Evolutionary conservation across 2,888 invertebrate genomes (phyloP).

Genomic region (Crematogaster levior): DNA sequence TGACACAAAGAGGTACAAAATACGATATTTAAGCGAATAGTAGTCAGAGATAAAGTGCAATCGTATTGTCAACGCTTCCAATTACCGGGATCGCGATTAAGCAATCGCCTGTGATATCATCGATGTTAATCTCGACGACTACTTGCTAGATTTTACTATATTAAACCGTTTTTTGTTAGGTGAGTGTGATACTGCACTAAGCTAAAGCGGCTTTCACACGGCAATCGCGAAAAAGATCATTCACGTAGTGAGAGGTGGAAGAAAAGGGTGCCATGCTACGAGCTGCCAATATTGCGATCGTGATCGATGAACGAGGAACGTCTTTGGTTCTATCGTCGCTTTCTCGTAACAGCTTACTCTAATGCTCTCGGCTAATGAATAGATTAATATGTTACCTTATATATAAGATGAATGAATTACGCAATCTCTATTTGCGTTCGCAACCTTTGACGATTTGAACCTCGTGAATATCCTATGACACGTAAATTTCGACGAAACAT

Average conservation of each 20-base stretch:
- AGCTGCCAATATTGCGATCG: conserved; percentile 31
- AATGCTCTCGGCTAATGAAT: conserved; percentile 20
- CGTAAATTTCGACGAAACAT: background rate
- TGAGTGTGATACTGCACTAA: background rate
- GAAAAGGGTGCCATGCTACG: conserved; percentile 2
- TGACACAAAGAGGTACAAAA: background rate
- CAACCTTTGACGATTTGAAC: background rate
- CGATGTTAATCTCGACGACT: background rate
- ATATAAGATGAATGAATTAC: conserved; percentile 40
- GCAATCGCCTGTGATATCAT: too few species aligned
- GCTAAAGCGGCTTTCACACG: too few species aligned
- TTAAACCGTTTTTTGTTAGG: background rate
- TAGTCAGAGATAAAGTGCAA: background rate
- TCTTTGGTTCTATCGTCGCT: conserved; percentile 33
- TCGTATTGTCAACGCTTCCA: background rate
- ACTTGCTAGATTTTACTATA: background rate
- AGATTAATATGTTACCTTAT: conserved; percentile 29
- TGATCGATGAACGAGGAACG: conserved; percentile 38
- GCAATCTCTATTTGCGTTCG: conserved; percentile 3
- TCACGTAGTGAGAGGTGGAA: background rate
- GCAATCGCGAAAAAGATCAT: background rate
- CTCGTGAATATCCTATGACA: background rate
- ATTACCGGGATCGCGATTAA: background rate
- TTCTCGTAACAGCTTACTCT: conserved; percentile 36
- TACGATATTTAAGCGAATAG: background rate